Conservation (phyloP, 2,113 vertebrate genomes). For the Campylomormyrus tamandua region DNA sequence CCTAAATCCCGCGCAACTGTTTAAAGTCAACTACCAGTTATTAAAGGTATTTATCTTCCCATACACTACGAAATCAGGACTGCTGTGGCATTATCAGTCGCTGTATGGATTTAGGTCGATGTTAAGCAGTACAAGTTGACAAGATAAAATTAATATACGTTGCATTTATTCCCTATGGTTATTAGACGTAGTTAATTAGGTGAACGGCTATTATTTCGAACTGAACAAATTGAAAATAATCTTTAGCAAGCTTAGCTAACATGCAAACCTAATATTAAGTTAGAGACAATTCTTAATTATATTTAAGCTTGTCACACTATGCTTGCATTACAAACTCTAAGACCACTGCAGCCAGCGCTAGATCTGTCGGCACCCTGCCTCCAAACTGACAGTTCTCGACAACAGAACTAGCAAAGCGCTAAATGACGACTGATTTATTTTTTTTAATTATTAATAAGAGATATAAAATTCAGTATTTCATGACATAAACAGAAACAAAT, state of each 20-base stretch:
- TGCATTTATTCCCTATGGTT: background rate
- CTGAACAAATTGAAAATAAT: background rate
- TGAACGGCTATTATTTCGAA: background rate
- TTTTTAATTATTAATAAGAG: background rate
- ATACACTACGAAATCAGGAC: background rate
- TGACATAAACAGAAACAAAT: background rate
- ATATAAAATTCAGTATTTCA: background rate
- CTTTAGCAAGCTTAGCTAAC: background rate
- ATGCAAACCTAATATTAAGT: background rate
- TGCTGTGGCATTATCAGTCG: background rate
- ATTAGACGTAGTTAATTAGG: background rate
- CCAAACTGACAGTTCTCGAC: constrained; percentile 5
- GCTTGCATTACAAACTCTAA: background rate
- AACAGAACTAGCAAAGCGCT: background rate
- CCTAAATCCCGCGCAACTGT: background rate
- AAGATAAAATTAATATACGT: background rate
- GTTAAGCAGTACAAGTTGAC: constrained; percentile 41
- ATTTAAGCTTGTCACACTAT: background rate
- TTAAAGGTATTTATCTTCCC: background rate
- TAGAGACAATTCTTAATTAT: background rate
- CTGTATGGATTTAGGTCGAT: constrained; percentile 42
- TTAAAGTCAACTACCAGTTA: background rate
- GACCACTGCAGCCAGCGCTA: background rate
- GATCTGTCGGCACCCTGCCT: background rate
- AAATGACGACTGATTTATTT: background rate